Evolutionary conservation across 2,797 vertebrate genomes (phyloP).

Genomic region (Kryptolebias ocellatus): DNA sequence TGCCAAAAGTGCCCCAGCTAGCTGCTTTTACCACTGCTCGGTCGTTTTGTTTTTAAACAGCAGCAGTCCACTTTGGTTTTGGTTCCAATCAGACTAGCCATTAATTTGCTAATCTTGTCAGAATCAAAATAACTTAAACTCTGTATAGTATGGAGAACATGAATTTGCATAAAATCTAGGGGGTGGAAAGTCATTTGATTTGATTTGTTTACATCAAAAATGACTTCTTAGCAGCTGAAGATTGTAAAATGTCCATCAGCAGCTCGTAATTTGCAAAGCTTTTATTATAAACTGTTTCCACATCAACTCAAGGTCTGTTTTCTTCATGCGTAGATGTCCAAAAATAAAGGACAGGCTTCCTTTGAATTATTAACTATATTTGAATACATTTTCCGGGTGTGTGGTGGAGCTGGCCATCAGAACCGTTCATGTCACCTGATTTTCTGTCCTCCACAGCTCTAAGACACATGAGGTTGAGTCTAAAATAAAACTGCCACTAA

Average conservation of each 20-base stretch:
- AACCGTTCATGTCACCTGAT: constrained; percentile 38
- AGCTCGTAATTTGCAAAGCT: neutral
- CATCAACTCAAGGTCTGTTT: too few species aligned
- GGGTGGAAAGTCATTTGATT: too few species aligned
- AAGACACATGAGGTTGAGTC: constrained; percentile 12
- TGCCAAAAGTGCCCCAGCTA: too few species aligned
- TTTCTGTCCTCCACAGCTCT: constrained; percentile 25
- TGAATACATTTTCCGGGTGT: constrained; percentile 52
- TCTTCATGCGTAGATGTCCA: neutral
- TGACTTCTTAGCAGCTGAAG: neutral
- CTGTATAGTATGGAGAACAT: too few species aligned
- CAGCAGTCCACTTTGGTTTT: neutral
- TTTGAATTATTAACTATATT: neutral
- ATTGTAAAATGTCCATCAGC: neutral
- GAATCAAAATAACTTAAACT: neutral
- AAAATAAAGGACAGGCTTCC: constrained; percentile 1
- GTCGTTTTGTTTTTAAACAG: too few species aligned
- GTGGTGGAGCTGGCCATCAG: constrained; percentile 41
- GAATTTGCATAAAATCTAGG: too few species aligned
- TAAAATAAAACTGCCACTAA: constrained; percentile 15
- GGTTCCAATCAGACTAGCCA: neutral
- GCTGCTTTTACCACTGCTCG: too few species aligned
- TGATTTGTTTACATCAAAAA: too few species aligned
- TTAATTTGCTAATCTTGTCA: neutral
- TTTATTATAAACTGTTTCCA: neutral